Percentiles rank a stretch among this genome's conserved stretches.
phyloP scores from a whole-genome alignment of 2,113 vertebrate genomes.

The Pungitius pungitius region DNA sequence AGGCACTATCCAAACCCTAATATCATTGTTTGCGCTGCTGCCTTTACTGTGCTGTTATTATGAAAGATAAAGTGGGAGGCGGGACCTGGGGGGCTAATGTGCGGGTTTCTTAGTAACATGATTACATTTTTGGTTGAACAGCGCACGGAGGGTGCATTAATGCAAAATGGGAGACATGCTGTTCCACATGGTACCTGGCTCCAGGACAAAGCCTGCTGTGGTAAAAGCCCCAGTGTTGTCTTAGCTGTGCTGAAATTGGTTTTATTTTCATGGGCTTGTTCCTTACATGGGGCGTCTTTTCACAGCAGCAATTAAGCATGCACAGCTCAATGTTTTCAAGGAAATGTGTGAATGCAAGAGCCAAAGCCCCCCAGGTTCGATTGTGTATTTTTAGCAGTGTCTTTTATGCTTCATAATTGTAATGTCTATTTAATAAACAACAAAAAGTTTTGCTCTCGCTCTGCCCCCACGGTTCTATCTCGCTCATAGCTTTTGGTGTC shows the following conservation, averaged over 20 bases:
- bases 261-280: conserved; percentile 50
- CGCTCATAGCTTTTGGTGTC: conserved; percentile 10
- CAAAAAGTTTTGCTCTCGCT: neutral
- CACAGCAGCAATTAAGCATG: conserved; percentile 46
- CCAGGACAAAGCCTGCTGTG: conserved; percentile 58
- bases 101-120: conserved; percentile 35
- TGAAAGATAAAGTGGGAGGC: neutral
- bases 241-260: conserved; percentile 38
- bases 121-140: conserved; percentile 61
- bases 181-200: conserved; percentile 58
- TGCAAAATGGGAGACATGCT: conserved; percentile 57
- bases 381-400: neutral
- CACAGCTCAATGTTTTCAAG: conserved; percentile 14
- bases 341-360: conserved; percentile 11
- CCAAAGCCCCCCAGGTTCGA: neutral
- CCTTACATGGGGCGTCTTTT: conserved; percentile 35
- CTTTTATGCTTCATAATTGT: neutral
- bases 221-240: conserved; percentile 37
- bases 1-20: conserved; percentile 48
- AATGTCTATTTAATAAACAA: neutral
- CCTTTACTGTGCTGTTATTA: conserved; percentile 8
- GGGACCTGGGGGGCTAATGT: neutral
- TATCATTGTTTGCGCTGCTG: conserved; percentile 35
- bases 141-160: conserved; percentile 36
- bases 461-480: neutral